Conservation (phyloP, 2,888 invertebrate genomes). For the Electrophaes corylata region DNA sequence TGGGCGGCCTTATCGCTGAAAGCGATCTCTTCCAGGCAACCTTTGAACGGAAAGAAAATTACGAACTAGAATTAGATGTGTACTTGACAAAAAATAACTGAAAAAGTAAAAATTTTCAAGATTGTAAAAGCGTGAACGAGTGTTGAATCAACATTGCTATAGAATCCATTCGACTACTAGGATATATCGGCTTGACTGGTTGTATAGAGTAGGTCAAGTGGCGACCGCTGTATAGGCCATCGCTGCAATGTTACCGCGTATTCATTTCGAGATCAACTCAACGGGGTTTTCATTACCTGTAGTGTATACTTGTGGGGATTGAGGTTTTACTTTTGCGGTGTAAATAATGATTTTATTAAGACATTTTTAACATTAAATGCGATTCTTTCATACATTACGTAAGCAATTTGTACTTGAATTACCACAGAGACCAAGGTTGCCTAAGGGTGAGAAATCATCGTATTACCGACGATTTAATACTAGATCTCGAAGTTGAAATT, state of each 20-base stretch:
- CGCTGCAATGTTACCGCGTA: constrained; percentile 46
- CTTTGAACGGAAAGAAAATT: neutral
- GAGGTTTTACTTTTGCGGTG: constrained; percentile 6
- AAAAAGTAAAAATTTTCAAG: neutral
- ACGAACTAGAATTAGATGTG: too few species aligned
- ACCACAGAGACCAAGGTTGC: neutral
- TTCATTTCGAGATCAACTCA: constrained; percentile 47
- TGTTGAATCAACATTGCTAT: constrained; percentile 14
- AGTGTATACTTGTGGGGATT: constrained; percentile 3
- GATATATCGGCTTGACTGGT: constrained; percentile 29
- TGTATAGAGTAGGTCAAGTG: constrained; percentile 47
- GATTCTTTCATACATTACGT: neutral
- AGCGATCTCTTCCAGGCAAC: too few species aligned
- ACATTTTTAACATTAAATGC: neutral
- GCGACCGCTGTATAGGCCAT: constrained; percentile 41
- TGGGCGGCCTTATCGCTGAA: too few species aligned
- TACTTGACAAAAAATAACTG: neutral
- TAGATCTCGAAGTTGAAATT: neutral
- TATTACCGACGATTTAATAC: neutral
- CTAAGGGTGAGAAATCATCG: neutral
- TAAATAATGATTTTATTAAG: neutral
- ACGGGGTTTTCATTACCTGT: constrained; percentile 41
- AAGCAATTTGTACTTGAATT: neutral
- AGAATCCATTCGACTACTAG: constrained; percentile 12
- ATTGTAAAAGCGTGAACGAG: neutral